Evolutionary conservation across 64 coral and sea anemone genomes (phyloP).

Genomic region (Acropora yongei): DNA sequence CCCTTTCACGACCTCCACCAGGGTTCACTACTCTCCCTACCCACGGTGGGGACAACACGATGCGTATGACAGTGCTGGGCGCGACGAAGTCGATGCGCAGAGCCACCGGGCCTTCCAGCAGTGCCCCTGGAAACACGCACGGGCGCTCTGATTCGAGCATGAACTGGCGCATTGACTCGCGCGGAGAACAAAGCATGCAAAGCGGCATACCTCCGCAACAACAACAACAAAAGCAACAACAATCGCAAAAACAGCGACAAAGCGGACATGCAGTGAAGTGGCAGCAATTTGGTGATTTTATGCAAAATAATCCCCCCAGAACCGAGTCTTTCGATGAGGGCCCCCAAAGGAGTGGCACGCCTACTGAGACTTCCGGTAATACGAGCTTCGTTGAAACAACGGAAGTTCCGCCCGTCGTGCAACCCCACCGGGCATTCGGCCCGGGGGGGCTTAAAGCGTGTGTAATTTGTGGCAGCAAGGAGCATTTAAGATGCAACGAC

Average conservation of each 20-base stretch:
- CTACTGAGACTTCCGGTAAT: background rate
- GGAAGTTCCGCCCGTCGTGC: conserved; percentile 17
- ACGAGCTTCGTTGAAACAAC: background rate
- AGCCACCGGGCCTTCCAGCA: background rate
- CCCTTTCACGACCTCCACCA: conserved; percentile 49
- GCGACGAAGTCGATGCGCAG: conserved; percentile 4
- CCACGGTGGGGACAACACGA: conserved; percentile 35
- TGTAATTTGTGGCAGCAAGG: conserved; percentile 60
- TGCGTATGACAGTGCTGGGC: conserved; percentile 39
- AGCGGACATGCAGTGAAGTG: background rate
- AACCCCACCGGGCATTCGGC: conserved; percentile 51
- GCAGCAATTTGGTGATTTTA: conserved; percentile 2
- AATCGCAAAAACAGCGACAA: background rate
- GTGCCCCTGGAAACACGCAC: background rate
- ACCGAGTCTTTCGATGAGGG: background rate
- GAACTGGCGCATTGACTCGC: conserved; percentile 2
- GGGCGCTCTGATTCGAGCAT: conserved; percentile 7
- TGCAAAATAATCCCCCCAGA: background rate
- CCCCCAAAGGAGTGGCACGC: background rate
- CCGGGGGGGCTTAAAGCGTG: conserved; percentile 59
- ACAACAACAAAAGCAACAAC: background rate
- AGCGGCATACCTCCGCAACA: background rate
- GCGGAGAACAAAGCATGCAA: background rate
- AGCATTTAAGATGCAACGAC: conserved; percentile 60
- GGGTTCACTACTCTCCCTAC: conserved; percentile 64